Base-by-base conservation (phyloP, 2,888 invertebrate genomes). In the Ectemnius lituratus region DNA sequence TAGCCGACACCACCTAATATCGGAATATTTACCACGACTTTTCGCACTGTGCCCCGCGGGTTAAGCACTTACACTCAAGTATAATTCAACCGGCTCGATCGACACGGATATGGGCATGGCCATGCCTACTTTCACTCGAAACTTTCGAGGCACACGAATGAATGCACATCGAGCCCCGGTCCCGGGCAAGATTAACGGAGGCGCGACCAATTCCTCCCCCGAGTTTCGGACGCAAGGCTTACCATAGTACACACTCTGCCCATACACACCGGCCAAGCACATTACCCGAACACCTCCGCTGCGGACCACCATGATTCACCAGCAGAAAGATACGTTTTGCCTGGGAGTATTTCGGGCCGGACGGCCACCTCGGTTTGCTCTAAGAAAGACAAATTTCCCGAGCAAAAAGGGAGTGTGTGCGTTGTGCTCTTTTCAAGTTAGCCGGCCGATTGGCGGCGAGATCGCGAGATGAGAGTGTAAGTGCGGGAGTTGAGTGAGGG, bases 91-190 rank as follows among this genome's bases (percentile, higher is more conserved):
- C 37, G 37, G 37, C 8, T 11, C 37, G 72, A 64, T 68, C 61
- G 74, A 76, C 45, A 13, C 49, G n/a, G 37, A 27, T 18, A 18
- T 56, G 70, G 60, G 61, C 37, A 62, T 37, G 56, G 62, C 49
- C 28, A 13, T 52, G 62, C 37, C 58, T 78, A 76, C 84, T 85
- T 85, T 85, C 85, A 78, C 83, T 84, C 59, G 70, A 73, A 77
- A 84, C 67, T 74, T 76, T 79, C 78, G 66, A 67, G 52, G 67
- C 61, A 28, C 64, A 49, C 14, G 27, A 59, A 23, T 23, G 23
- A 2, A 1, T 23, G 23, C 23, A 23, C 23, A 47, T 47, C 47
- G 47, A 47, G 47, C 3, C 23, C 23, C 23, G 23, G 3, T 23
- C 23, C 23, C 11, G 14, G 60, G 23, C 60, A 28, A 60, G 37